Conservation (phyloP, 2,888 invertebrate species). For the Diaperis boleti region DNA sequence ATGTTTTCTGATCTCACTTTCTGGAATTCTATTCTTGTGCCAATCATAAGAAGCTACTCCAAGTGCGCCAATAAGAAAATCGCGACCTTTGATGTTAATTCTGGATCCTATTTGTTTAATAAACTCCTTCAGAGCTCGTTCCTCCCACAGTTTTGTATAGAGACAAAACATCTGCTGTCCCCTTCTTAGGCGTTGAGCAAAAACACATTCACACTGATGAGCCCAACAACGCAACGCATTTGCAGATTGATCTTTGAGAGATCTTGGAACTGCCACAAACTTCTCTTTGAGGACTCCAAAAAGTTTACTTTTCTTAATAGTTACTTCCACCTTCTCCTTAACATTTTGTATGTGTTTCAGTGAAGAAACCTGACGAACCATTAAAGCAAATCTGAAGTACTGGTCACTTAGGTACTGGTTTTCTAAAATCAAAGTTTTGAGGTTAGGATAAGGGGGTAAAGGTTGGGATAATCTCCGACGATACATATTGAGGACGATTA, state of each 20-base stretch:
- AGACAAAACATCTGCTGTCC: slow-evolving; percentile 74
- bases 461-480: slow-evolving; percentile 48
- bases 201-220: slow-evolving; percentile 70
- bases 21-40: slow-evolving; percentile 72
- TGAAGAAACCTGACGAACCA: slow-evolving; percentile 51
- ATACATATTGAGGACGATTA: slow-evolving; percentile 45
- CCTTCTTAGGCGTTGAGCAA: slow-evolving; percentile 73
- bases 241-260: slow-evolving; percentile 67
- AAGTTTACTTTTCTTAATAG: slow-evolving; percentile 47
- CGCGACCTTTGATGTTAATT: slow-evolving; percentile 67
- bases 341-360: slow-evolving; percentile 48
- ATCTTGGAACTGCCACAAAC: slow-evolving; percentile 45
- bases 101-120: slow-evolving; percentile 66
- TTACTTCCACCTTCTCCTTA: slow-evolving; percentile 46
- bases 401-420: slow-evolving; percentile 40
- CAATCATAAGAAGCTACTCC: slow-evolving; percentile 72
- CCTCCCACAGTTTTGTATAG: slow-evolving; percentile 75
- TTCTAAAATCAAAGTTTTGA: slow-evolving; percentile 54
- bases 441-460: slow-evolving; percentile 56
- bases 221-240: slow-evolving; percentile 69
- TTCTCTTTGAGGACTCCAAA: slow-evolving; percentile 40
- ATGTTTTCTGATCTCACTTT: slow-evolving; percentile 70
- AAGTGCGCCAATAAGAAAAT: slow-evolving; percentile 71
- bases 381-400: slow-evolving; percentile 48
- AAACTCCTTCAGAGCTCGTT: slow-evolving; percentile 70